Evolutionary conservation across 2,797 vertebrate genomes (phyloP).

Genomic region (Rhabdomys pumilio): DNA sequence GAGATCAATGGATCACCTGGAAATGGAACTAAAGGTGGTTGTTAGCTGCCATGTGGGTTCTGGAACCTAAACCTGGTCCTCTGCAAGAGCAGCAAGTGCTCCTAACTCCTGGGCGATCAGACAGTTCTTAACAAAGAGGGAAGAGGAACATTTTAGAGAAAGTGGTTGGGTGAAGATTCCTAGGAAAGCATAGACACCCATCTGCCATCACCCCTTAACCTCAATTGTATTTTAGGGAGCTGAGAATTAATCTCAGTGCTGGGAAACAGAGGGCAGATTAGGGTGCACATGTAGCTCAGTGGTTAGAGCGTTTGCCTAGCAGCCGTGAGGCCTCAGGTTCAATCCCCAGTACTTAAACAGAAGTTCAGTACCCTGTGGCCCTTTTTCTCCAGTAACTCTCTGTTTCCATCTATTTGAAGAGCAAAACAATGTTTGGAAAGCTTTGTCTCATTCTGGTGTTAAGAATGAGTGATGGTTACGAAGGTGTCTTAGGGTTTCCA

Average conservation of each 20-base stretch:
- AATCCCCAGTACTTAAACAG: background rate
- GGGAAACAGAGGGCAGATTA: background rate
- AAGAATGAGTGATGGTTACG: rapidly evolving
- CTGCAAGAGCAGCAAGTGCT: background rate
- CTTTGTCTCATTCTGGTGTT: too few species aligned
- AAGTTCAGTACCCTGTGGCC: background rate
- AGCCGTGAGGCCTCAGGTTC: background rate
- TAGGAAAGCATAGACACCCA: rapidly evolving
- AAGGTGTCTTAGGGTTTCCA: background rate
- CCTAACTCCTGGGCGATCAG: background rate
- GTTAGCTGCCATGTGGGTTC: background rate
- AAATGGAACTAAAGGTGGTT: background rate
- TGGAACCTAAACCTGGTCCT: background rate
- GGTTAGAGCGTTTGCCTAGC: background rate
- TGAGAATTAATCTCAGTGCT: too few species aligned
- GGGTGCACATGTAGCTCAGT: background rate
- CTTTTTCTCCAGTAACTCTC: background rate
- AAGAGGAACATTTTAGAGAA: rapidly evolving
- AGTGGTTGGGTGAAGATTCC: background rate
- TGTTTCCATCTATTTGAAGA: background rate
- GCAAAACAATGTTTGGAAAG: background rate
- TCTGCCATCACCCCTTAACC: background rate
- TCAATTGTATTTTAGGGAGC: background rate
- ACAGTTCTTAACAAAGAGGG: background rate
- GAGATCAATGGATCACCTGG: background rate